phyloP scores from a whole-genome alignment of 2,888 invertebrate species.

The Epiblema foenella region DNA sequence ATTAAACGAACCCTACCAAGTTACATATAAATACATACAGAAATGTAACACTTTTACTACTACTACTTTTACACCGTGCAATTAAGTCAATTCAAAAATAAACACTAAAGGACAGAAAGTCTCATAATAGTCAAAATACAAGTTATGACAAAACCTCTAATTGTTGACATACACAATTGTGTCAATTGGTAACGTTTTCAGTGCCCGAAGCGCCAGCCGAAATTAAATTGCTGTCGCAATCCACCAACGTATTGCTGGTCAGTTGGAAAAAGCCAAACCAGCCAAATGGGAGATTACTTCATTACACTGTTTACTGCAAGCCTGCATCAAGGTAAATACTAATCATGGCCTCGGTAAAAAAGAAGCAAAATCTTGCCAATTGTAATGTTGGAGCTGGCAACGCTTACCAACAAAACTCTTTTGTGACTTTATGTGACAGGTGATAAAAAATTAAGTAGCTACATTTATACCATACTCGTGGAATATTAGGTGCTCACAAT shows the following conservation, averaged over 20 bases:
- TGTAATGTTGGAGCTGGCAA: neutral
- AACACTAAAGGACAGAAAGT: neutral
- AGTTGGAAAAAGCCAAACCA: constrained; percentile 93
- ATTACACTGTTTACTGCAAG: constrained; percentile 91
- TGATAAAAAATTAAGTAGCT: neutral
- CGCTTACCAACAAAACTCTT: neutral
- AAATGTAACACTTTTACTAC: too few relatives aligned
- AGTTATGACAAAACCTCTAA: neutral
- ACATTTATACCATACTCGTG: neutral
- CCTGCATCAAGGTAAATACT: constrained; percentile 70
- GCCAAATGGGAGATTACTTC: constrained; percentile 91
- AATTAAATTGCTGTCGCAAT: constrained; percentile 92
- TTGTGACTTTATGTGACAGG: neutral
- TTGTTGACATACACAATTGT: neutral
- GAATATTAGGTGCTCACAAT: too few relatives aligned
- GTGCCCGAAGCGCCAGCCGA: constrained; percentile 94
- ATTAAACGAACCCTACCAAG: too few relatives aligned
- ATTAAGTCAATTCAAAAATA: neutral
- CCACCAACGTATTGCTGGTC: constrained; percentile 91
- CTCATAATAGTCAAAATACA: neutral
- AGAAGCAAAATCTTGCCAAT: neutral
- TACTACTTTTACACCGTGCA: neutral
- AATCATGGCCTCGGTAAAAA: neutral
- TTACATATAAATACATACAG: too few relatives aligned
- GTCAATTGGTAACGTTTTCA: constrained; percentile 57